Conservation (phyloP, 2,888 invertebrate genomes). For the Gymnoscelis rufifasciata region DNA sequence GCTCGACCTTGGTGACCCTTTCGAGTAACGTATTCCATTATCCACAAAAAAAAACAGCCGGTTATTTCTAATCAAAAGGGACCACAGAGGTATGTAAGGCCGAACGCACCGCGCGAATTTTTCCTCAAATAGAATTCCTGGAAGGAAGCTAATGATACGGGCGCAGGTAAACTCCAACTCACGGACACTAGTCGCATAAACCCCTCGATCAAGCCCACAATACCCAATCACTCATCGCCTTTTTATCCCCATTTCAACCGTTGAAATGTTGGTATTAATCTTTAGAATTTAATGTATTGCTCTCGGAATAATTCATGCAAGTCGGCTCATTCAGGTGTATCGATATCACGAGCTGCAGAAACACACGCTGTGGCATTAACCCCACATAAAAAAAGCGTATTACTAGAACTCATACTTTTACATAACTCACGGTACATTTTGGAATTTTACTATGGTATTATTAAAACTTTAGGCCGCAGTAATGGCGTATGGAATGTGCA, state of each 20-base stretch:
- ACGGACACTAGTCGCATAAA: no score
- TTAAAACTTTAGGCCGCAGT: not conserved
- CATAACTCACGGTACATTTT: no score
- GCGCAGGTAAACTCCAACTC: slow-evolving; percentile 14
- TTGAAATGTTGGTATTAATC: not conserved
- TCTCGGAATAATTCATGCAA: slow-evolving; percentile 1
- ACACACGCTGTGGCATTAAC: not conserved
- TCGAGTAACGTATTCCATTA: no score
- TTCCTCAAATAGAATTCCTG: slow-evolving; percentile 19
- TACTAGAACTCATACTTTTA: no score
- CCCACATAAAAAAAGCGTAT: no score
- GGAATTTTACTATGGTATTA: not conserved
- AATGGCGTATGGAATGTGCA: slow-evolving; percentile 1
- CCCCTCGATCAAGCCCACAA: no score
- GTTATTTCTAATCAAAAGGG: not conserved
- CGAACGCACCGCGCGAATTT: slow-evolving; percentile 7
- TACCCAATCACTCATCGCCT: no score
- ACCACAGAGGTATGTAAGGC: slow-evolving; percentile 5
- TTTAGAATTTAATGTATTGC: not conserved
- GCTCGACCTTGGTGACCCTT: not conserved
- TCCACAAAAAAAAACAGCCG: no score
- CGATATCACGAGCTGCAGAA: not conserved
- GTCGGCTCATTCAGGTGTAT: not conserved
- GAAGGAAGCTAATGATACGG: slow-evolving; percentile 11
- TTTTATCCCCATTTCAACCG: not conserved